These are phyloP conservation scores for Drosophila formosana DNA, from an alignment of 2,888 invertebrate species.

Conservation along the genomic window DNA sequence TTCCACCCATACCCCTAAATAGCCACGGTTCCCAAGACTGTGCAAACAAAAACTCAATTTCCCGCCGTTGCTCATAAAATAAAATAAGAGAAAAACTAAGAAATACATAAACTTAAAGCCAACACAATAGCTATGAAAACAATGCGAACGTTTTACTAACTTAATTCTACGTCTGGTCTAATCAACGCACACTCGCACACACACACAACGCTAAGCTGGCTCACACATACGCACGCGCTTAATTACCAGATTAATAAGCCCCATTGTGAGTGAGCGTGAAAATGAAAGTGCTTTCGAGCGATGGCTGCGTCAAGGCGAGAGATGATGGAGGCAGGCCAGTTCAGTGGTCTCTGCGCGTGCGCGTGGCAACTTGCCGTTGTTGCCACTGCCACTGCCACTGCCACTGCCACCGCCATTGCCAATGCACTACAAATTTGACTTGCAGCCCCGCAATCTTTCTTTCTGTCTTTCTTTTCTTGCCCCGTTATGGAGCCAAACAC, in stretches of 20 bases:
- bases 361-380: conserved; percentile 75
- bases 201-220: conserved; percentile 17
- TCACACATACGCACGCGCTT: conserved; percentile 38
- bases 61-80: conserved; percentile 35
- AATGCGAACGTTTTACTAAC: conserved; percentile 75
- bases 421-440: conserved; percentile 57
- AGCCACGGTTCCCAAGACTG: conserved; percentile 5
- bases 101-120: conserved; percentile 14
- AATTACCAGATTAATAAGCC: conserved; percentile 76
- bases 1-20: conserved; percentile 8
- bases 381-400: conserved; percentile 62
- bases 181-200: conserved; percentile 44
- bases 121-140: conserved; percentile 36
- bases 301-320: conserved; percentile 6
- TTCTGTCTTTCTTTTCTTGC: not conserved
- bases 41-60: conserved; percentile 34
- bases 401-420: conserved; percentile 52
- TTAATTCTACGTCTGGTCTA: conserved; percentile 66
- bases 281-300: conserved; percentile 70
- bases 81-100: conserved; percentile 32
- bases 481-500: conserved; percentile 36
- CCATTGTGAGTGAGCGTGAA: conserved; percentile 73
- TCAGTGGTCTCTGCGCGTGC: conserved; percentile 64
- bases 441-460: conserved; percentile 24
- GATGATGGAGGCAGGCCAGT: conserved; percentile 18